Percentiles rank a stretch among this genome's conserved stretches.
These are phyloP conservation scores for Nemotelus nigrinus DNA, from an alignment of 2,888 invertebrate species.

Conservation along the genomic window DNA sequence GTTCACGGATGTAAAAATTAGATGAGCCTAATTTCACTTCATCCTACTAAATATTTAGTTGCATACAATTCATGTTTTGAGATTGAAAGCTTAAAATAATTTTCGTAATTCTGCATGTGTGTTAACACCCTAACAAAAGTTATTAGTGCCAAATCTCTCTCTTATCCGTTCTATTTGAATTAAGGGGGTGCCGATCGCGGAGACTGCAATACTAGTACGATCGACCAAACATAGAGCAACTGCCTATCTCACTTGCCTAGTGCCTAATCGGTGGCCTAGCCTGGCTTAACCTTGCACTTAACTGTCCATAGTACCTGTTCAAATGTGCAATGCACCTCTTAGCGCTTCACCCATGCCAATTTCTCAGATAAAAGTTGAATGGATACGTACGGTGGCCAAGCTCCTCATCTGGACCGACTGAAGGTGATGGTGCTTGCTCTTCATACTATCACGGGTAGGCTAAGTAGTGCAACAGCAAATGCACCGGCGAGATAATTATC, in stretches of 20 bases:
- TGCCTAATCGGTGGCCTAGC: conserved; percentile 4
- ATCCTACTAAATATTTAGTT: too few relatives aligned
- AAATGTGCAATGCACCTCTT: neutral
- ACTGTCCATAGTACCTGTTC: neutral
- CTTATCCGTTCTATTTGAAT: neutral
- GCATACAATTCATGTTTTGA: too few relatives aligned
- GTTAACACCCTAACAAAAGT: too few relatives aligned
- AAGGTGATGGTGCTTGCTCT: too few relatives aligned
- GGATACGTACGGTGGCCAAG: too few relatives aligned
- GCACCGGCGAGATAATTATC: conserved; percentile 37
- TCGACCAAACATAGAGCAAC: neutral
- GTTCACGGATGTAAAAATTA: too few relatives aligned
- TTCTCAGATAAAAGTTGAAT: conserved; percentile 8
- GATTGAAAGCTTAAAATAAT: too few relatives aligned
- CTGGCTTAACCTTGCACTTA: neutral
- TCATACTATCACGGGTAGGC: too few relatives aligned
- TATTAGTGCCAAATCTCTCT: neutral
- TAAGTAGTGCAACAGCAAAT: too few relatives aligned
- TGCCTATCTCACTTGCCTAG: conserved; percentile 2
- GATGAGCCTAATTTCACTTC: too few relatives aligned
- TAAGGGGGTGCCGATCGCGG: neutral
- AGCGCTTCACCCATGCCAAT: conserved; percentile 33
- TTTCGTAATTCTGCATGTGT: too few relatives aligned
- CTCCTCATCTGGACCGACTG: too few relatives aligned
- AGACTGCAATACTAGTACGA: neutral